These are phyloP conservation scores for Trichoplusia ni DNA, from an alignment of 1,140 invertebrate genomes.

Conservation along the genomic window DNA sequence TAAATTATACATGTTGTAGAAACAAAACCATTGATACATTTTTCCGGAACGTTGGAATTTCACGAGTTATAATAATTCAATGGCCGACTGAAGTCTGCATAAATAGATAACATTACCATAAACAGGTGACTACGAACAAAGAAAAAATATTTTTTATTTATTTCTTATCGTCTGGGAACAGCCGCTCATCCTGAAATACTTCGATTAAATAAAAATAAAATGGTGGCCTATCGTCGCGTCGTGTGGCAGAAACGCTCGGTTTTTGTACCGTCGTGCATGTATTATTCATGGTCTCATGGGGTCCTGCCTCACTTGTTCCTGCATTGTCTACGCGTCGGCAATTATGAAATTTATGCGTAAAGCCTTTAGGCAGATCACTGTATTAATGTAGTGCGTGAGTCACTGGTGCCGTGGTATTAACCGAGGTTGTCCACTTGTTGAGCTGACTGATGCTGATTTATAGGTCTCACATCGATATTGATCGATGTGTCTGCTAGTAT, in stretches of 20 bases:
- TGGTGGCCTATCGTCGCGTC: constrained; percentile 54
- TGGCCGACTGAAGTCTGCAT: constrained; percentile 8
- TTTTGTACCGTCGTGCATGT: constrained; percentile 49
- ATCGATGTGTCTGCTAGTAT: constrained; percentile 64
- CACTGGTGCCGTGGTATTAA: constrained; percentile 54
- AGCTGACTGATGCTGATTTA: constrained; percentile 71
- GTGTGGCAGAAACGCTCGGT: constrained; percentile 48
- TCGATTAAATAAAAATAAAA: constrained; percentile 56
- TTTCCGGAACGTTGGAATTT: constrained; percentile 14
- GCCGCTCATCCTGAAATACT: constrained; percentile 51
- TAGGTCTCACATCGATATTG: constrained; percentile 62
- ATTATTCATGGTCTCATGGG: constrained; percentile 77
- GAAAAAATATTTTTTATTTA: constrained; percentile 51
- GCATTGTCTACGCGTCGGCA: constrained; percentile 73
- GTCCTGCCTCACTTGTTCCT: constrained; percentile 60
- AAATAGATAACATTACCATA: constrained; percentile 35
- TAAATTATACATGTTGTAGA: no score
- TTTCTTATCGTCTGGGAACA: constrained; percentile 46
- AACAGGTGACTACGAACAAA: constrained; percentile 45
- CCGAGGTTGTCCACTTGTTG: constrained; percentile 70
- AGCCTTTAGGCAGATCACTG: constrained; percentile 71
- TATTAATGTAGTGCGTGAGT: constrained; percentile 62
- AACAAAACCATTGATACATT: no score
- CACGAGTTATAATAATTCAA: constrained; percentile 21
- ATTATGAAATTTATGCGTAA: constrained; percentile 74